These are phyloP conservation scores for Chanos chanos DNA, from an alignment of 2,797 vertebrate genomes.

Conservation along the genomic window DNA sequence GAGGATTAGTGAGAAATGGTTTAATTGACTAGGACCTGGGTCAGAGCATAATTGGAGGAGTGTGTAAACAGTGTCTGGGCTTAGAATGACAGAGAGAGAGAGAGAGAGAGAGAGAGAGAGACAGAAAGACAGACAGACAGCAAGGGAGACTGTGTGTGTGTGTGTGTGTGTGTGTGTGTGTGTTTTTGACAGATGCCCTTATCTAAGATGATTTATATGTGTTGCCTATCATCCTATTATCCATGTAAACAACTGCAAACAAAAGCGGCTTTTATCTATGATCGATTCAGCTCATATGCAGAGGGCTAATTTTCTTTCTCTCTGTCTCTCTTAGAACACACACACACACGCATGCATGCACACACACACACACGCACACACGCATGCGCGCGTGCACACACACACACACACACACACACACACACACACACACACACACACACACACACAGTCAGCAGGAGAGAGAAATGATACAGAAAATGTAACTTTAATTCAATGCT, in stretches of 20 bases:
- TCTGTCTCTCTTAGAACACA: constrained; percentile 1
- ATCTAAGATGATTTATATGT: constrained; percentile 21
- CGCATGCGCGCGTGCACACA: not conserved
- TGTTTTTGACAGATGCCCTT: constrained; percentile 37
- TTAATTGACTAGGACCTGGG: constrained; percentile 41
- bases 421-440: not conserved
- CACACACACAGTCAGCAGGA: not conserved
- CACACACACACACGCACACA: not conserved
- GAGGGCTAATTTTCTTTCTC: constrained; percentile 5
- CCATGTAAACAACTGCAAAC: constrained; percentile 1
- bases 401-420: too few species aligned
- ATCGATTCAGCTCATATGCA: constrained; percentile 17
- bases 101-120: too few species aligned
- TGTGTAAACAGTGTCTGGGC: constrained; percentile 5
- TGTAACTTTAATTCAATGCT: not conserved
- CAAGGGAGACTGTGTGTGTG: not conserved
- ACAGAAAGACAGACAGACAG: not conserved
- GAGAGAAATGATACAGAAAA: not conserved
- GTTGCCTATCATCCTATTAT: constrained; percentile 38
- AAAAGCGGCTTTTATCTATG: constrained; percentile 13
- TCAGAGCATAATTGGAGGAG: constrained; percentile 4
- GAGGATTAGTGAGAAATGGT: constrained; percentile 39
- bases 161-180: constrained; percentile 3
- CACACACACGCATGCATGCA: not conserved
- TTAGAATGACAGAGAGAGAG: not conserved